Percentiles rank a stretch among this genome's conserved stretches.
Conservation (phyloP, 2,113 vertebrate species). For the Salminus brasiliensis region DNA sequence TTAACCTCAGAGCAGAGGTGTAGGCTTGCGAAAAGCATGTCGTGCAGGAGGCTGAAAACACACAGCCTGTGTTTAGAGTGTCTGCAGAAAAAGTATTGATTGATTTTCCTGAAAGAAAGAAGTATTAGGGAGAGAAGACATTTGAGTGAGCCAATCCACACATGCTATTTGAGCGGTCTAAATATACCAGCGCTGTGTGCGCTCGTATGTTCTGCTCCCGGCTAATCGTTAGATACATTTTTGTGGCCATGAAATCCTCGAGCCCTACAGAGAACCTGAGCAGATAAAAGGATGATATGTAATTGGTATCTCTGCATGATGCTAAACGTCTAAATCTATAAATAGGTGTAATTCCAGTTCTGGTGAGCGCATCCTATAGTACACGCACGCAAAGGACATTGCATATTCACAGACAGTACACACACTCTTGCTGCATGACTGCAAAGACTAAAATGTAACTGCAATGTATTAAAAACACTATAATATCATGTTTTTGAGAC, state of each 20-base stretch:
- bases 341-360: constrained; percentile 10
- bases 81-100: constrained; percentile 19
- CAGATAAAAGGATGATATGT: constrained; percentile 29
- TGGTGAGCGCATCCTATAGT: not conserved
- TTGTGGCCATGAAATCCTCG: constrained; percentile 8
- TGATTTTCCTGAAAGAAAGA: constrained; percentile 30
- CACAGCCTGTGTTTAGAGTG: not conserved
- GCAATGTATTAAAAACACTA: no score
- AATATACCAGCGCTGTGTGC: constrained; percentile 5
- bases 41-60: not conserved
- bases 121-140: not conserved
- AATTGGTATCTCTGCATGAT: constrained; percentile 32
- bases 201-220: not conserved
- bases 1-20: constrained; percentile 8
- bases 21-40: not conserved
- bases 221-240: constrained; percentile 10
- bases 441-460: no score
- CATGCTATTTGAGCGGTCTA: constrained; percentile 12
- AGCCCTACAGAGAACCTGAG: constrained; percentile 7
- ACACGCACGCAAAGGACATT: constrained; percentile 1
- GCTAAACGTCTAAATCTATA: constrained; percentile 15
- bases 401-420: not conserved
- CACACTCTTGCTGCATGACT: no score
- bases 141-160: not conserved
- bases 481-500: no score